These are phyloP conservation scores for Tetragnatha montana DNA, from an alignment of 2,888 invertebrate genomes.

Conservation along the genomic window DNA sequence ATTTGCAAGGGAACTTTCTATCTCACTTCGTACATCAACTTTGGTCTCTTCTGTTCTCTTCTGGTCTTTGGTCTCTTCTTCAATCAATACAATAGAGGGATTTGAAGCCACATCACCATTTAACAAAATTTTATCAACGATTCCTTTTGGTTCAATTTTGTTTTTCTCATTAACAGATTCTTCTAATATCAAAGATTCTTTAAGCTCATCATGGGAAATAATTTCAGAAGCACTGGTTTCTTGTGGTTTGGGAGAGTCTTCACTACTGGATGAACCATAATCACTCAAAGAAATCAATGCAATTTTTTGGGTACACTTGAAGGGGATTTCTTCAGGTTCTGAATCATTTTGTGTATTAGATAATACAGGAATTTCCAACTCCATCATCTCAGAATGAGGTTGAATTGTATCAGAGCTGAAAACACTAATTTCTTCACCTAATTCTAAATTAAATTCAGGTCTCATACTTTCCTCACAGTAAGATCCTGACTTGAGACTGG, in stretches of 20 bases:
- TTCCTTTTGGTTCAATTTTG: not conserved
- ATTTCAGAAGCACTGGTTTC: not conserved
- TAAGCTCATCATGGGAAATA: not conserved
- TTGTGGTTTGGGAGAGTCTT: not conserved
- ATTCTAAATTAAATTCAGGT: not conserved
- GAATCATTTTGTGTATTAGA: not conserved
- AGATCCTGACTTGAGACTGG: not conserved
- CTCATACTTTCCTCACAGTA: not conserved
- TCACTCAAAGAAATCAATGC: not conserved
- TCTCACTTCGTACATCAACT: not conserved
- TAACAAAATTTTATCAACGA: too few species aligned
- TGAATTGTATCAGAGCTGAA: not conserved
- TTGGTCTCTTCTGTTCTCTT: not conserved
- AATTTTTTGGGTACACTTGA: not conserved
- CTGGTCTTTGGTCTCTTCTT: not conserved
- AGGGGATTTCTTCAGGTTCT: not conserved
- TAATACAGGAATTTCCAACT: not conserved
- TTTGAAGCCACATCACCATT: not conserved
- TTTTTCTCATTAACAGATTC: not conserved
- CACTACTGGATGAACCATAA: not conserved
- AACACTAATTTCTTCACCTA: not conserved
- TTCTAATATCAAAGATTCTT: not conserved
- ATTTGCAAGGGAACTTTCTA: not conserved
- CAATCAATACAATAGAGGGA: conserved; percentile 1
- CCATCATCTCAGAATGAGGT: not conserved